phyloP scores from a whole-genome alignment of 2,888 invertebrate species.

The Agonopterix arenella region DNA sequence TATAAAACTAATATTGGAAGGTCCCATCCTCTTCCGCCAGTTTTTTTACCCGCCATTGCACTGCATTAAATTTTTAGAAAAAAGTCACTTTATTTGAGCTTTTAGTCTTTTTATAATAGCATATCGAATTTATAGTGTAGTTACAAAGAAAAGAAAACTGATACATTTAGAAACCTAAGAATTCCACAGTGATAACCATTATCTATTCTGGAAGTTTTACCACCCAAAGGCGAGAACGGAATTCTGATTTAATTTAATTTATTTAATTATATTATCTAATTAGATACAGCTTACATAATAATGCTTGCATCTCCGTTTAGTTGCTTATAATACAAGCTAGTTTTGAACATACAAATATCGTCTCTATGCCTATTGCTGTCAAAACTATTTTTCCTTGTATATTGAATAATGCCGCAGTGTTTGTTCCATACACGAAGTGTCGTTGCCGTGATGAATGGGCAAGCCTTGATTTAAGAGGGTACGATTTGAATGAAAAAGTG shows the following conservation, averaged over 20 bases:
- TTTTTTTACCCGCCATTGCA: constrained; percentile 59
- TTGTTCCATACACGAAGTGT: constrained; percentile 46
- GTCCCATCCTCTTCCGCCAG: constrained; percentile 74
- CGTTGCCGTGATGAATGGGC: constrained; percentile 59
- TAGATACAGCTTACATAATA: constrained; percentile 57
- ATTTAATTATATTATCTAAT: constrained; percentile 67
- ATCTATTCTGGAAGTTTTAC: constrained; percentile 34
- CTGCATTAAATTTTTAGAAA: constrained; percentile 44
- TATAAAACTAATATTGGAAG: constrained; percentile 76
- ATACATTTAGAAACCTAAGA: constrained; percentile 12
- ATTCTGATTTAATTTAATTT: constrained; percentile 19
- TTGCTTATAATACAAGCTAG: constrained; percentile 28
- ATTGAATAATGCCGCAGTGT: constrained; percentile 25
- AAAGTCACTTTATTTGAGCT: constrained; percentile 60
- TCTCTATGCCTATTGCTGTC: constrained; percentile 3
- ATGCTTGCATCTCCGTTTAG: constrained; percentile 61
- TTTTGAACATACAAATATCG: constrained; percentile 13
- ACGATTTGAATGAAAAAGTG: constrained; percentile 46
- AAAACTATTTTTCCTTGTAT: constrained; percentile 30
- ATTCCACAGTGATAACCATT: constrained; percentile 39
- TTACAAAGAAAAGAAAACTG: constrained; percentile 11
- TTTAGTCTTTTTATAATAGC: constrained; percentile 38
- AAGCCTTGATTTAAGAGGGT: constrained; percentile 62
- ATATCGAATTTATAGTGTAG: constrained; percentile 32
- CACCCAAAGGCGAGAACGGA: constrained; percentile 63